Percentiles rank a stretch among this genome's conserved stretches.
phyloP scores from a whole-genome alignment of 2,113 vertebrate genomes.

The Elgaria multicarinata region DNA sequence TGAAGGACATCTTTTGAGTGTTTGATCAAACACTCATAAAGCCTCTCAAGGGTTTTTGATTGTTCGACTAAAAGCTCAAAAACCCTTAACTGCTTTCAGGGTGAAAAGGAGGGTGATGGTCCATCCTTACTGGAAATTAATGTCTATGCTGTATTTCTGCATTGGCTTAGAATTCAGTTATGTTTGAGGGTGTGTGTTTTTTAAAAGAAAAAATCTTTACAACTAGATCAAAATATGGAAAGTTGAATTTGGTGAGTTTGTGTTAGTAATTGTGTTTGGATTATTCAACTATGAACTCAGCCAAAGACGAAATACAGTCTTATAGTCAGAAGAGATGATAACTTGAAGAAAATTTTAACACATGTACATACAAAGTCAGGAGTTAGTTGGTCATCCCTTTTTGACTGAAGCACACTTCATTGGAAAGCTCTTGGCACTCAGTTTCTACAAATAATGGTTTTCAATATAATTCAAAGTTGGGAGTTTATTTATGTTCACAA shows the following conservation, averaged over 20 bases:
- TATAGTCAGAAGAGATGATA: constrained; percentile 1
- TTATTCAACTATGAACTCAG: neutral
- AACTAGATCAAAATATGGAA: neutral
- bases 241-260: neutral
- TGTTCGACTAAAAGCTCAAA: neutral
- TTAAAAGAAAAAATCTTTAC: neutral
- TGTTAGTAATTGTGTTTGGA: neutral
- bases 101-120: neutral
- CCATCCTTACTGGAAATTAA: neutral
- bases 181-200: neutral
- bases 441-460: too few relatives aligned
- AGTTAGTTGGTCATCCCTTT: too few relatives aligned
- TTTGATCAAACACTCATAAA: neutral
- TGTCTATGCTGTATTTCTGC: neutral
- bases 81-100: neutral
- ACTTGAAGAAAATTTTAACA: neutral
- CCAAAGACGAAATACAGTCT: neutral
- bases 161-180: neutral
- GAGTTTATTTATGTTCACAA: too few relatives aligned
- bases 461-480: too few relatives aligned
- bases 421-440: too few relatives aligned
- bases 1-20: neutral
- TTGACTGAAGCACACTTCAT: too few relatives aligned
- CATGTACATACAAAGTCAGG: too few relatives aligned
- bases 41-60: neutral